A percentile compares a stretch with the other conserved stretches of the same genome.
These are phyloP conservation scores for Tetragonisca angustula DNA, from an alignment of 2,888 invertebrate genomes.

Conservation along the genomic window DNA sequence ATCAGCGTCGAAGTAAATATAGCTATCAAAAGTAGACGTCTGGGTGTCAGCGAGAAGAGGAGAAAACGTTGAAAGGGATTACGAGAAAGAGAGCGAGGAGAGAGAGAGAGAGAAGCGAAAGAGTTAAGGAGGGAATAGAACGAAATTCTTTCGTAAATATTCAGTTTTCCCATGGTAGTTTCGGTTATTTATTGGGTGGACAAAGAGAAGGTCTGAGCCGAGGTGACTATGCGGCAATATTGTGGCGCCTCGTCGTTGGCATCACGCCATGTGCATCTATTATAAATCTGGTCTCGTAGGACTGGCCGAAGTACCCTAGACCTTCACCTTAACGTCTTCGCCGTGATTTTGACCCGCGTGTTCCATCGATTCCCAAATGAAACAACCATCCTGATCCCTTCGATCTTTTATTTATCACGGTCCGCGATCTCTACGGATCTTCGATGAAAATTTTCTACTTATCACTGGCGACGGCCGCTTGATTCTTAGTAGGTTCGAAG, in stretches of 20 bases:
- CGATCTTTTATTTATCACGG: neutral
- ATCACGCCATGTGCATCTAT: conserved; percentile 70
- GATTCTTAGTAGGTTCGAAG: no score
- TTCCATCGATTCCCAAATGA: conserved; percentile 21
- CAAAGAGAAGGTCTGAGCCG: conserved; percentile 59
- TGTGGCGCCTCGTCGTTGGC: conserved; percentile 71
- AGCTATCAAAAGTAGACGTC: neutral
- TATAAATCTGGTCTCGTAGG: conserved; percentile 68
- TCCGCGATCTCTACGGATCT: neutral
- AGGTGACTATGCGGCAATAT: conserved; percentile 74
- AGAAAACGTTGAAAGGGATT: neutral
- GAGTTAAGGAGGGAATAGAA: neutral
- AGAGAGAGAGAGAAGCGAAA: neutral
- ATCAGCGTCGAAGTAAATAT: conserved; percentile 24
- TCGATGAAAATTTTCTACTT: neutral
- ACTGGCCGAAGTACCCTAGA: conserved; percentile 65
- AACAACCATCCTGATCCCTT: neutral
- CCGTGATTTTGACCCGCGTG: conserved; percentile 23
- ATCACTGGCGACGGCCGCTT: no score
- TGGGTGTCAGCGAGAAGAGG: neutral
- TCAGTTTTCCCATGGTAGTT: conserved; percentile 57
- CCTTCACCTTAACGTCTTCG: conserved; percentile 66
- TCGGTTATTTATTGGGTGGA: conserved; percentile 65
- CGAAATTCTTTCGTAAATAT: conserved; percentile 67
- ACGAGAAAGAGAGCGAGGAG: no score